These are phyloP conservation scores for Liposcelis brunnea DNA, from an alignment of 2,888 invertebrate species.

Conservation along the genomic window DNA sequence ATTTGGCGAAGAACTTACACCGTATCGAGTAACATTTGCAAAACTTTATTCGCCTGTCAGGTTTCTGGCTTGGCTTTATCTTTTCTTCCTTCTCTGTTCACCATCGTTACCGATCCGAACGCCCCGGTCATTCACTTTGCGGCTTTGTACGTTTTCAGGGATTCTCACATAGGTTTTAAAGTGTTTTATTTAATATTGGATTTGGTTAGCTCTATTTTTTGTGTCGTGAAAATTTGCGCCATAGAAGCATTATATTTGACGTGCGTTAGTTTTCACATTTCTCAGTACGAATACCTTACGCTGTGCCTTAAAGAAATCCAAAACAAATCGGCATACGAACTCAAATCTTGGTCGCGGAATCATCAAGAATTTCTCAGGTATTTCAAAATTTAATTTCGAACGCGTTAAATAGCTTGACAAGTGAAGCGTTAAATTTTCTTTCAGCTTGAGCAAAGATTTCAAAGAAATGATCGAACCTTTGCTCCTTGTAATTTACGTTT, in stretches of 20 bases:
- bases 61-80: not conserved
- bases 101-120: no score
- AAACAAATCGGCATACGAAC: no score
- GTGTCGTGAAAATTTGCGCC: not conserved
- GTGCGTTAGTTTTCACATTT: not conserved
- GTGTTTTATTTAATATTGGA: conserved; percentile 1
- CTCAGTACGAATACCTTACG: not conserved
- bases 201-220: not conserved
- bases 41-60: not conserved
- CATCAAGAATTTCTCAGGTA: no score
- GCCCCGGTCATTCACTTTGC: no score
- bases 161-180: not conserved
- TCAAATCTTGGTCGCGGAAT: no score
- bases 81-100: no score
- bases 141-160: no score
- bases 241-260: not conserved
- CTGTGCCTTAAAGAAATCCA: not conserved
- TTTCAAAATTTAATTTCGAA: no score
- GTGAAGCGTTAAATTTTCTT: no score
- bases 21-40: not conserved
- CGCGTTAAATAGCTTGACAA: no score
- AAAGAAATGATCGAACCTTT: not conserved
- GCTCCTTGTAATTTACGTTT: conserved; percentile 1
- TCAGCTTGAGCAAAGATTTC: not conserved
- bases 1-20: not conserved